phyloP scores from a whole-genome alignment of 2,888 invertebrate species.

The Malthinus flaveolus region DNA sequence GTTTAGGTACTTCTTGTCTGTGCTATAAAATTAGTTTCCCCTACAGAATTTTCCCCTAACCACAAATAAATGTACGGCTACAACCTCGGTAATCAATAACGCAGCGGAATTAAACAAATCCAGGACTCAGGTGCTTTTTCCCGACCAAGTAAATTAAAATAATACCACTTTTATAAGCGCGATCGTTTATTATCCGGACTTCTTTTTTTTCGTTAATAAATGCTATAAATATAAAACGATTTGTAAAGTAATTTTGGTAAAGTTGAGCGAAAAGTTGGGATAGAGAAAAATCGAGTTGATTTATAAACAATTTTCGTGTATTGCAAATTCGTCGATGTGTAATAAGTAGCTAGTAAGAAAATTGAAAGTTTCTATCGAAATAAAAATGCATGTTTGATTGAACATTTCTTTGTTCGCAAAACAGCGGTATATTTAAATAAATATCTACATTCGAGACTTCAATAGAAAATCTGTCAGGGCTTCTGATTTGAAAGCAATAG shows the following conservation, averaged over 20 bases:
- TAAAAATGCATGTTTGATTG: background rate
- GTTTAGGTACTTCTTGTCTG: constrained; percentile 16
- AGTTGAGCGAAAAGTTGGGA: background rate
- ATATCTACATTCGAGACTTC: background rate
- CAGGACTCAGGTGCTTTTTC: constrained; percentile 46
- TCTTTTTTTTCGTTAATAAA: background rate
- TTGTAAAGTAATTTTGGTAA: background rate
- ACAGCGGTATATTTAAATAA: constrained; percentile 6
- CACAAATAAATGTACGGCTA: constrained; percentile 46
- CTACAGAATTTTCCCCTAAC: constrained; percentile 38
- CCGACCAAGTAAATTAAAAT: constrained; percentile 33
- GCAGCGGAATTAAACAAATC: constrained; percentile 47
- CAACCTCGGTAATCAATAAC: constrained; percentile 47
- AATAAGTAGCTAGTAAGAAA: background rate
- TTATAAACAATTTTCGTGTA: no score
- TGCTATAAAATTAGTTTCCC: constrained; percentile 35
- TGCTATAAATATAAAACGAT: background rate
- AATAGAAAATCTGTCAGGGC: constrained; percentile 6
- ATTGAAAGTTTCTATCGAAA: constrained; percentile 2
- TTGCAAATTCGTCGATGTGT: background rate
- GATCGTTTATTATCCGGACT: background rate
- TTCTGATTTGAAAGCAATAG: constrained; percentile 7
- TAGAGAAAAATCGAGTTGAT: no score
- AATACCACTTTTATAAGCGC: constrained; percentile 13
- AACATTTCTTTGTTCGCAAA: background rate